Percentiles rank a stretch among this genome's conserved stretches.
Conservation (phyloP, 2,797 vertebrate species). For the Enteromius treurensis region DNA sequence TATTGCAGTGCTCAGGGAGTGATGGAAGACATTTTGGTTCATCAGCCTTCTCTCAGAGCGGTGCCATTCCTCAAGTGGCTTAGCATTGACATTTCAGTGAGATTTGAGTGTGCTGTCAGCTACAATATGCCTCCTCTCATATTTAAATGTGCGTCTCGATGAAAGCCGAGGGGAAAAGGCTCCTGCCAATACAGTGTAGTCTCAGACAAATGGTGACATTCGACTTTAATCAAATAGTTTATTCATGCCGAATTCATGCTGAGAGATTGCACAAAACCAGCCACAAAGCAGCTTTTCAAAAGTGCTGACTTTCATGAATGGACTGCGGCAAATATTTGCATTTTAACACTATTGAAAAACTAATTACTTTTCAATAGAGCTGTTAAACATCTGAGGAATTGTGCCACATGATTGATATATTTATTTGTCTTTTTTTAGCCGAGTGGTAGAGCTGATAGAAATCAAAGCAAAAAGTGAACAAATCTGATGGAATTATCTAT, state of each 20-base stretch:
- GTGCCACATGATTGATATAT: slow-evolving; percentile 54
- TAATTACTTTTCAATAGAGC: slow-evolving; percentile 63
- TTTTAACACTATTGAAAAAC: slow-evolving; percentile 64
- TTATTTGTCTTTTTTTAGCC: slow-evolving; percentile 55
- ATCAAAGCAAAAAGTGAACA: slow-evolving; percentile 50
- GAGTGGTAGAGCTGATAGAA: slow-evolving; percentile 47
- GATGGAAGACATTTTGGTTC: slow-evolving; percentile 64
- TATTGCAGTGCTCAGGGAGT: slow-evolving; percentile 66
- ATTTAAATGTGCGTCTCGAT: slow-evolving; percentile 62
- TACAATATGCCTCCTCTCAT: slow-evolving; percentile 68
- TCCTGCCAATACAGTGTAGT: slow-evolving; percentile 52
- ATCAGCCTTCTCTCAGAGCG: slow-evolving; percentile 40
- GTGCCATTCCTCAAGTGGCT: slow-evolving; percentile 64
- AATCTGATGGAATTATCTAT: slow-evolving; percentile 17
- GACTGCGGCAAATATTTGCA: slow-evolving; percentile 59
- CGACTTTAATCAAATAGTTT: slow-evolving; percentile 66
- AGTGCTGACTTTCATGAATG: slow-evolving; percentile 63
- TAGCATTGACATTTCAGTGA: slow-evolving; percentile 70
- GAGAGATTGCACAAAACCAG: slow-evolving; percentile 52
- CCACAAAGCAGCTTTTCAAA: slow-evolving; percentile 58
- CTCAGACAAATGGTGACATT: slow-evolving; percentile 68
- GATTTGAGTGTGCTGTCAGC: slow-evolving; percentile 69
- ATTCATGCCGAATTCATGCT: slow-evolving; percentile 54
- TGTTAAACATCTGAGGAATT: slow-evolving; percentile 62
- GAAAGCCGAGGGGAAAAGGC: slow-evolving; percentile 54